Conservation (phyloP, 2,113 vertebrate species). For the Pitta sordida region DNA sequence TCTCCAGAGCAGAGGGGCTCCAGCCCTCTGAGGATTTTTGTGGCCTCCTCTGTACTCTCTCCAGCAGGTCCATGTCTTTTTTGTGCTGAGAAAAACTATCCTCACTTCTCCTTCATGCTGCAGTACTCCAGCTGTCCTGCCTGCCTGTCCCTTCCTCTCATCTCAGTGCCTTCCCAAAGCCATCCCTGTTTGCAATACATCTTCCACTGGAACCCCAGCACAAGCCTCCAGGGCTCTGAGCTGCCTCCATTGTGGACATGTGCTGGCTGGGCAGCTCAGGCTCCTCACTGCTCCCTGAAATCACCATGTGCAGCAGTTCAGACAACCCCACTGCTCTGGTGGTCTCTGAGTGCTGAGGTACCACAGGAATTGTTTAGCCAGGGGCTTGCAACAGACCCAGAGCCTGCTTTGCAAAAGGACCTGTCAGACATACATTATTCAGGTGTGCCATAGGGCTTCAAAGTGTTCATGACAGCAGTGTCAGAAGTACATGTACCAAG, state of each 20-base stretch:
- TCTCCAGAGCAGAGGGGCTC: not conserved
- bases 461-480: not conserved
- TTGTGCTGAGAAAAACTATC: not conserved
- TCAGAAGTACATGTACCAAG: not conserved
- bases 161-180: not conserved
- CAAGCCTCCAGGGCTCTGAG: not conserved
- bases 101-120: not conserved
- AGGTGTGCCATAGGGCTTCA: not conserved
- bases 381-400: not conserved
- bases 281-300: not conserved
- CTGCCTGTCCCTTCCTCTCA: not conserved
- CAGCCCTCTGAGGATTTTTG: not conserved
- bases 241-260: rapidly evolving
- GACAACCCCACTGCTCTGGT: not conserved
- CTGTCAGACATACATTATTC: not conserved
- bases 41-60: not conserved
- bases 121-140: not conserved
- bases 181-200: not conserved
- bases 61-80: rapidly evolving
- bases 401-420: not conserved
- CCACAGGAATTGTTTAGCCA: not conserved
- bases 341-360: not conserved
- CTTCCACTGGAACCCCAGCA: not conserved
- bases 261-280: not conserved
- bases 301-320: rapidly evolving